Evolutionary conservation across 2,113 vertebrate genomes (phyloP).

Genomic region (Junco hyemalis): DNA sequence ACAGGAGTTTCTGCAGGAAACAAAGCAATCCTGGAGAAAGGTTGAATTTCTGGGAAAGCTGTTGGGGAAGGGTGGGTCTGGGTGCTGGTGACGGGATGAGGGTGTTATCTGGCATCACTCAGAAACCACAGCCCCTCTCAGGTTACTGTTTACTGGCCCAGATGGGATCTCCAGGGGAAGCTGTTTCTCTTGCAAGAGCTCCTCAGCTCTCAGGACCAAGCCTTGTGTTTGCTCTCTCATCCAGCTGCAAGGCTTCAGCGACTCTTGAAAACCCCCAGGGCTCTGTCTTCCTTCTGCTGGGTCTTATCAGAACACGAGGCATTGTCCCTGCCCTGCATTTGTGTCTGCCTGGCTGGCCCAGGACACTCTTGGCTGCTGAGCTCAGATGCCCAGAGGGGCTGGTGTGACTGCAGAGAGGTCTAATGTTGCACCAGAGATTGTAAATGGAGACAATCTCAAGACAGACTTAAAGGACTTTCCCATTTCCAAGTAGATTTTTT

Average conservation of each 20-base stretch:
- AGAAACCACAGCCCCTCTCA: conserved; percentile 14
- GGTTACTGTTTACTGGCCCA: conserved; percentile 20
- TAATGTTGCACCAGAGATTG: background rate
- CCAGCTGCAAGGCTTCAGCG: conserved; percentile 43
- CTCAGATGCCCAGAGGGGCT: conserved; percentile 2
- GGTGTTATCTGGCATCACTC: background rate
- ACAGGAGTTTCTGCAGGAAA: background rate
- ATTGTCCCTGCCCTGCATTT: background rate
- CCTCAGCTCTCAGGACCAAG: background rate
- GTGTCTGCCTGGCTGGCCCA: background rate
- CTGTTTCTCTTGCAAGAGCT: background rate
- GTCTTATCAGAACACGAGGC: background rate
- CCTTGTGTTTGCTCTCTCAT: background rate
- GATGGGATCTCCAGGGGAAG: conserved; percentile 12
- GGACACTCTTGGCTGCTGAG: background rate
- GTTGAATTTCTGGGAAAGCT: background rate
- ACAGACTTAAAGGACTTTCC: background rate
- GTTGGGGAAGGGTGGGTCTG: background rate
- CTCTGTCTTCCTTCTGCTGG: background rate
- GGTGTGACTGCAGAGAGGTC: background rate
- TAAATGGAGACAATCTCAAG: conserved; percentile 4
- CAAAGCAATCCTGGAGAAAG: background rate
- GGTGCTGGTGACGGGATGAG: background rate
- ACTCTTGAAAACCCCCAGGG: background rate
- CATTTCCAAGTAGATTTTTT: background rate